Evolutionary conservation across 2,113 vertebrate species (phyloP).

Genomic region (Galbula dea): DNA sequence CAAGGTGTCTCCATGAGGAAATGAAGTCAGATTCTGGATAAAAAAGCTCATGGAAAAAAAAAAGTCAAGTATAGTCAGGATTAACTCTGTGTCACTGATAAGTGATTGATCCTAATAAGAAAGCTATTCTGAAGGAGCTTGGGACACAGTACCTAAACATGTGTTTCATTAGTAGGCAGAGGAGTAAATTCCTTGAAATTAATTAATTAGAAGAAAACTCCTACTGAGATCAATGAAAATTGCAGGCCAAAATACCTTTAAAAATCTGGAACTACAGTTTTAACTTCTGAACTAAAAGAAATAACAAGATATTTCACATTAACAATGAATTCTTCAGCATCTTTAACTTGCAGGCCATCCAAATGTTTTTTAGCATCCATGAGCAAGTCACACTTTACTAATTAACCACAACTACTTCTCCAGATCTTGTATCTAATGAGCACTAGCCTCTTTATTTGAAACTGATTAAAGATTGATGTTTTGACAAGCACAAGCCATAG

Average conservation of each 20-base stretch:
- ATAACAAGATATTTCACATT: neutral
- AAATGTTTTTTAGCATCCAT: neutral
- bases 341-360: neutral
- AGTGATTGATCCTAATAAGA: neutral
- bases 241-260: neutral
- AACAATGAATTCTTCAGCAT: neutral
- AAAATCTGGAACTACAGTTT: neutral
- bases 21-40: neutral
- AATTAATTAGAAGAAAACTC: neutral
- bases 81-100: neutral
- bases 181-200: neutral
- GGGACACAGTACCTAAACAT: neutral
- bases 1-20: neutral
- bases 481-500: neutral
- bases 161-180: neutral
- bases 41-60: neutral
- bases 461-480: neutral
- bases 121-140: neutral
- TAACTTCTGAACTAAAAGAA: neutral
- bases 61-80: neutral
- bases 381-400: slow-evolving; percentile 22
- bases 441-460: neutral
- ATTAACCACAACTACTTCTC: neutral
- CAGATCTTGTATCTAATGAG: slow-evolving; percentile 10
- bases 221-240: neutral